These are phyloP conservation scores for Vultur gryphus DNA, from an alignment of 2,797 vertebrate genomes.

Conservation along the genomic window DNA sequence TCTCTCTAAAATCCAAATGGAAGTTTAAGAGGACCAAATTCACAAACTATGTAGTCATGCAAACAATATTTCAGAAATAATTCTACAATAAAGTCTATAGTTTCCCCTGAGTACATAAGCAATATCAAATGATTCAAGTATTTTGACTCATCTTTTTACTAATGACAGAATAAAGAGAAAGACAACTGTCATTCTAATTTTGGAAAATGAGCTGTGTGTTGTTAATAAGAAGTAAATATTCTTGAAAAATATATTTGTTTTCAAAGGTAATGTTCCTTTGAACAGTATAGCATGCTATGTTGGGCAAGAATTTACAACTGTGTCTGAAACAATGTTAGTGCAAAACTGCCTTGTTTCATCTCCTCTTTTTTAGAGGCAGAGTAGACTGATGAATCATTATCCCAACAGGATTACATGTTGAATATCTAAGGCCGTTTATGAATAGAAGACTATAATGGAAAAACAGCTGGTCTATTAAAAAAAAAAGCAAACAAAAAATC, in stretches of 20 bases:
- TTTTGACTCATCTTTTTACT: neutral
- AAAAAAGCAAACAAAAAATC: neutral
- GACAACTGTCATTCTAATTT: neutral
- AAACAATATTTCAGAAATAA: neutral
- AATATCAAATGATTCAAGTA: neutral
- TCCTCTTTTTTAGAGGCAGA: neutral
- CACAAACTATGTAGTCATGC: neutral
- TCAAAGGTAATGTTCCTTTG: neutral
- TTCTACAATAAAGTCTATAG: neutral
- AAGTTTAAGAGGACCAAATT: neutral
- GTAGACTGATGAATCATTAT: neutral
- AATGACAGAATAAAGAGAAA: neutral
- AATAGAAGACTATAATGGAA: neutral
- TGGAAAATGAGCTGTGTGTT: neutral
- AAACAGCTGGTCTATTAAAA: neutral
- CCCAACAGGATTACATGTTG: neutral
- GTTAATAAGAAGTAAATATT: neutral
- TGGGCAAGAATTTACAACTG: neutral
- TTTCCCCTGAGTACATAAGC: neutral
- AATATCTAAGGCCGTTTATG: neutral
- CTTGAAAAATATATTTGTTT: neutral
- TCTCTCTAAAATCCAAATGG: neutral
- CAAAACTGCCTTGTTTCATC: neutral
- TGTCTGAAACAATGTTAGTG: neutral
- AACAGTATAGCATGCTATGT: neutral